phyloP scores from a whole-genome alignment of 2,888 invertebrate species.

The Eumerus sabulonum region DNA sequence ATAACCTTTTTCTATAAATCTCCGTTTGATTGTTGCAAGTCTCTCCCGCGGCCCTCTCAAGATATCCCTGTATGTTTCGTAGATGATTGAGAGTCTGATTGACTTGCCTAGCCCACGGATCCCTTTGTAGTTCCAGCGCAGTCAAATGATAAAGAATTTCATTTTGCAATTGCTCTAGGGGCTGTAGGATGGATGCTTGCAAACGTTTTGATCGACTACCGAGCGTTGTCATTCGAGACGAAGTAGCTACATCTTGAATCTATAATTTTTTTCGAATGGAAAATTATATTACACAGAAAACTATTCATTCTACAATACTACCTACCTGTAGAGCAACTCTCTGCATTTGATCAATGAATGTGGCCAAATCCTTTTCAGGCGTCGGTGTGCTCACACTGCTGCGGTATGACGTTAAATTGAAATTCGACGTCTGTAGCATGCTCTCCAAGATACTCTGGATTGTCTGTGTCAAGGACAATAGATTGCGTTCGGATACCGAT shows the following conservation, averaged over 20 bases:
- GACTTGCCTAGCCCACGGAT: slow-evolving; percentile 85
- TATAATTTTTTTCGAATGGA: slow-evolving; percentile 48
- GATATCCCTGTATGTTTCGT: slow-evolving; percentile 87
- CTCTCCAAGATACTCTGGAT: slow-evolving; percentile 78
- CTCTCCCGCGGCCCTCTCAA: slow-evolving; percentile 85
- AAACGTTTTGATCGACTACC: slow-evolving; percentile 83
- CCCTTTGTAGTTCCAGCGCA: slow-evolving; percentile 85
- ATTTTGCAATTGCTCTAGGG: slow-evolving; percentile 85
- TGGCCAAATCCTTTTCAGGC: slow-evolving; percentile 79
- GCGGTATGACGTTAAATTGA: slow-evolving; percentile 78
- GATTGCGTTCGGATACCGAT: slow-evolving; percentile 76
- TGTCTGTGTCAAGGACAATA: slow-evolving; percentile 77
- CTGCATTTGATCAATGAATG: slow-evolving; percentile 79
- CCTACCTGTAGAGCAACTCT: slow-evolving; percentile 78
- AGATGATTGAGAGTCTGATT: slow-evolving; percentile 87
- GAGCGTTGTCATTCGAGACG: slow-evolving; percentile 86
- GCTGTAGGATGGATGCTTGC: slow-evolving; percentile 83
- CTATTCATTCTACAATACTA: slow-evolving; percentile 35
- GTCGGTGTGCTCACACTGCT: slow-evolving; percentile 77
- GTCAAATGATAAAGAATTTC: slow-evolving; percentile 88
- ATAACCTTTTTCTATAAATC: slow-evolving; percentile 75
- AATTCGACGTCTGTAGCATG: slow-evolving; percentile 77
- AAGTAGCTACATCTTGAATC: slow-evolving; percentile 85
- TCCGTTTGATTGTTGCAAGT: slow-evolving; percentile 84
- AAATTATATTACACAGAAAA: not conserved